A percentile compares a stretch with the other conserved stretches of the same genome.
These are phyloP conservation scores for Heliconius melpomene DNA, from an alignment of 1,140 invertebrate species.

Conservation along the genomic window DNA sequence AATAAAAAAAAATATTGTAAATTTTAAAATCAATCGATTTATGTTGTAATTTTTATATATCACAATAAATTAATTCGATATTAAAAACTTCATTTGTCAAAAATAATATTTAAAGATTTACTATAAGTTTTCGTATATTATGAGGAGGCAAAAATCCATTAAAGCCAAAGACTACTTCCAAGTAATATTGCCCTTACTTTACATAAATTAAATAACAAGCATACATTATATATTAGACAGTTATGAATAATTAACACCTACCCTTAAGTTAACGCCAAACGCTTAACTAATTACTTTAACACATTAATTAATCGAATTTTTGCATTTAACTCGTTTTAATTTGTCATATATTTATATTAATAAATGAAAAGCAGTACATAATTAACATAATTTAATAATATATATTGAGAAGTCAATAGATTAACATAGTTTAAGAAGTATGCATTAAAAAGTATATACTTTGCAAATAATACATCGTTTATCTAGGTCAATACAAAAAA, in stretches of 20 bases:
- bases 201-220: not conserved
- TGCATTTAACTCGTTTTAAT: not conserved
- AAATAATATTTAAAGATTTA: too few species aligned
- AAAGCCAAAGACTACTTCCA: conserved; percentile 3
- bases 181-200: not conserved
- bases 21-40: too few species aligned
- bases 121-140: too few species aligned
- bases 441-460: not conserved
- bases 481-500: not conserved
- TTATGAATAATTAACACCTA: not conserved
- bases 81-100: too few species aligned
- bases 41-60: too few species aligned
- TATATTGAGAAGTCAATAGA: not conserved
- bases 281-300: conserved; percentile 1
- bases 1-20: not conserved
- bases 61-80: too few species aligned
- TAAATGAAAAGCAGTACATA: not conserved
- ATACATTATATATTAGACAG: not conserved
- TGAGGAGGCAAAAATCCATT: not conserved
- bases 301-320: not conserved
- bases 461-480: not conserved
- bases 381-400: not conserved
- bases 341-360: not conserved
- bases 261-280: not conserved
- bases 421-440: not conserved